Percentiles rank a stretch among this genome's conserved stretches.
Conservation (phyloP, 2,113 vertebrate species). For the Tachycineta bicolor region DNA sequence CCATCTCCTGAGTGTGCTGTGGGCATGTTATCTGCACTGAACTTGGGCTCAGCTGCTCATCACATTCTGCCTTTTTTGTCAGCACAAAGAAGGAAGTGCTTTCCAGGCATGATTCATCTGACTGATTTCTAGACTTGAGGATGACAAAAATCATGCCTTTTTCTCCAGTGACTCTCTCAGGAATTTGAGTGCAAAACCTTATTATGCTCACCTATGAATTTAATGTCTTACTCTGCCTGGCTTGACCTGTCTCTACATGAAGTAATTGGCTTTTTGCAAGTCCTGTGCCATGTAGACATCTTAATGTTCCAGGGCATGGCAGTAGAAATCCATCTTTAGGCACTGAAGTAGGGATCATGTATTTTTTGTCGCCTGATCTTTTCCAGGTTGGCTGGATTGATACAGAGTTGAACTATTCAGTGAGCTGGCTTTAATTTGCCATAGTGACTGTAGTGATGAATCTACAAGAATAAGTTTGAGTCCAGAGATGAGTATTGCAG, state of each 20-base stretch:
- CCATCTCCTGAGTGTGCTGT: background rate
- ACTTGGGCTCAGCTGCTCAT: background rate
- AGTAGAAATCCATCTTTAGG: background rate
- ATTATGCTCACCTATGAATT: background rate
- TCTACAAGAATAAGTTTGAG: background rate
- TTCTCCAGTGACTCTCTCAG: background rate
- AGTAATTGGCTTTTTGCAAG: background rate
- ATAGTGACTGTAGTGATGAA: background rate
- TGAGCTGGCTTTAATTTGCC: background rate
- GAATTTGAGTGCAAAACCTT: background rate
- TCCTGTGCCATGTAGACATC: background rate
- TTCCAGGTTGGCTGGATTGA: background rate
- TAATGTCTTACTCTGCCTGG: background rate
- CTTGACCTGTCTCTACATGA: background rate
- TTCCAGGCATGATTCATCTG: background rate
- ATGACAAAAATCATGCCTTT: background rate
- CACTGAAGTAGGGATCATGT: background rate
- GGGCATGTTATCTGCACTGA: background rate
- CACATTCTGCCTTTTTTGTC: background rate
- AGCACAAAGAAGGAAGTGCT: background rate
- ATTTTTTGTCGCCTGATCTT: background rate
- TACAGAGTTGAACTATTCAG: rapidly evolving
- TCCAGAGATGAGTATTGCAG: background rate
- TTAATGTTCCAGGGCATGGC: background rate
- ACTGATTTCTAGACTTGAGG: background rate